Conservation (phyloP, 1,140 invertebrate species). For the Drosophila suzukii region DNA sequence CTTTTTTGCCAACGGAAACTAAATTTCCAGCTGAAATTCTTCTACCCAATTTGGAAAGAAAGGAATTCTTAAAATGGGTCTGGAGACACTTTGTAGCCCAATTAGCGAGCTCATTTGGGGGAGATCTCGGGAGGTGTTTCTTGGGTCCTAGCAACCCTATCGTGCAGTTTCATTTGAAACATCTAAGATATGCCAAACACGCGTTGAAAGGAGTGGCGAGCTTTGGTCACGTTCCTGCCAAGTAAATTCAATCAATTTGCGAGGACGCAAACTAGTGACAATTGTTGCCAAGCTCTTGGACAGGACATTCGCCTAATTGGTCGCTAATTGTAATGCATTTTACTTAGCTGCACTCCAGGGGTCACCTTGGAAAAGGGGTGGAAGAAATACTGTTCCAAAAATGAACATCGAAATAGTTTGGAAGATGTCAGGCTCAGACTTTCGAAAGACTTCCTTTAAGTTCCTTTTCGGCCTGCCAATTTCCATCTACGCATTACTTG, state of each 20-base stretch:
- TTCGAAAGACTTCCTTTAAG: background rate
- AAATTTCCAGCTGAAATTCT: background rate
- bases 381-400: background rate
- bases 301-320: constrained; percentile 61
- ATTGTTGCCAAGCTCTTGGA: constrained; percentile 60
- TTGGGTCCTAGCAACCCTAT: background rate
- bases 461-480: constrained; percentile 48
- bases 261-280: constrained; percentile 46
- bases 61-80: background rate
- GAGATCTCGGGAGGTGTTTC: background rate
- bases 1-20: too few relatives aligned
- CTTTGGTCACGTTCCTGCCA: constrained; percentile 61
- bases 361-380: constrained; percentile 24
- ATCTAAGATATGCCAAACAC: constrained; percentile 60
- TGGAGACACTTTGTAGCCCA: constrained; percentile 24
- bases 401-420: constrained; percentile 3
- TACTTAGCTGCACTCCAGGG: constrained; percentile 34
- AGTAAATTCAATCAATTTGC: constrained; percentile 79
- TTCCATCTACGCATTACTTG: constrained; percentile 65
- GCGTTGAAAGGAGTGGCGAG: constrained; percentile 35
- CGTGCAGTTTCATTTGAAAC: constrained; percentile 32
- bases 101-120: constrained; percentile 25
- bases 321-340: constrained; percentile 77
- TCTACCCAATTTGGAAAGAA: background rate
- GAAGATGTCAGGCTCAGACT: constrained; percentile 15